These are phyloP conservation scores for Eretmochelys imbricata DNA, from an alignment of 2,113 vertebrate species.

Conservation along the genomic window DNA sequence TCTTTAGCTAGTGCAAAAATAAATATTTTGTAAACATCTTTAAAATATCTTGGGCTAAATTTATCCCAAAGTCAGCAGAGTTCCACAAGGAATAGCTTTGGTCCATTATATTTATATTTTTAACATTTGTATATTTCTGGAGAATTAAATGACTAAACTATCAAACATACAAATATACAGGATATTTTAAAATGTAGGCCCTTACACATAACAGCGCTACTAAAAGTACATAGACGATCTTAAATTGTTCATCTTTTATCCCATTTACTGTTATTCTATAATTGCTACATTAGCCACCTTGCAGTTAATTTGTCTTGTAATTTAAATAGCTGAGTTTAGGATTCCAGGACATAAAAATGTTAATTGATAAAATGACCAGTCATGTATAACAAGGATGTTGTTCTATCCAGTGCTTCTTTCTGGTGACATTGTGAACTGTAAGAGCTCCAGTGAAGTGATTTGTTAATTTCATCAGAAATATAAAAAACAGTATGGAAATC, in stretches of 20 bases:
- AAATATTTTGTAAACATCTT: fast-evolving
- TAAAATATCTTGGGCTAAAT: background rate
- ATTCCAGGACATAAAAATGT: background rate
- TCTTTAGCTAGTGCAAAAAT: background rate
- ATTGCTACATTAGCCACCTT: background rate
- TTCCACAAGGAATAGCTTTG: background rate
- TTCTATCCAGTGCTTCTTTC: background rate
- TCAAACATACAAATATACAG: background rate
- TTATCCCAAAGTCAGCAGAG: background rate
- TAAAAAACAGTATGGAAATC: background rate
- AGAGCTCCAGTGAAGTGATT: background rate
- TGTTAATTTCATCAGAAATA: background rate
- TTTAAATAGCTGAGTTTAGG: background rate
- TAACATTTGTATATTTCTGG: background rate
- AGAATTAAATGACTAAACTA: conserved; percentile 7
- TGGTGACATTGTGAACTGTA: background rate
- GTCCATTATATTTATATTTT: background rate
- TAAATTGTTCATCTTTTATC: background rate
- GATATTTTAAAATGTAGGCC: background rate
- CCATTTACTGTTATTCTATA: background rate
- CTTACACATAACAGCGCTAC: background rate
- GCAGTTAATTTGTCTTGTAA: background rate
- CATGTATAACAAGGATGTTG: background rate
- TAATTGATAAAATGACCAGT: background rate
- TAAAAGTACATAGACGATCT: background rate